phyloP scores from a whole-genome alignment of 2,113 vertebrate genomes.

The Herpailurus yagouaroundi region DNA sequence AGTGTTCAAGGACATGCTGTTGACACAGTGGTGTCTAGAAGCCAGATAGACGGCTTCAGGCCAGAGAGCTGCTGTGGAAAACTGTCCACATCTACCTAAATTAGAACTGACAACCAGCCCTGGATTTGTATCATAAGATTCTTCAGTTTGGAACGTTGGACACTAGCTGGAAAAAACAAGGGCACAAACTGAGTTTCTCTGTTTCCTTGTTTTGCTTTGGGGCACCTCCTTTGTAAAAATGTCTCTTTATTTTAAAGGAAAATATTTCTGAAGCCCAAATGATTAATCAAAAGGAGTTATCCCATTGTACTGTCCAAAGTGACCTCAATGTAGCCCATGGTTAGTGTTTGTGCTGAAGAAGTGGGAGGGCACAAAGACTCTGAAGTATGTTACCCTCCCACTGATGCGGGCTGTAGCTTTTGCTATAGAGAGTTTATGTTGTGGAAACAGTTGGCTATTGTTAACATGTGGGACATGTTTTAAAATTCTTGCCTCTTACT shows the following conservation, averaged over 20 bases:
- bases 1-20: conserved; percentile 89
- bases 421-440: background rate
- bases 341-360: background rate
- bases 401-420: background rate
- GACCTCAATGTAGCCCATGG: background rate
- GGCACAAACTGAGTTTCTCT: conserved; percentile 33
- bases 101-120: conserved; percentile 89
- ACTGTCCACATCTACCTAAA: conserved; percentile 86
- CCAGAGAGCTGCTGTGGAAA: conserved; percentile 86
- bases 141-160: conserved; percentile 83
- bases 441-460: background rate
- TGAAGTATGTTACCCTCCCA: background rate
- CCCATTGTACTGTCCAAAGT: background rate
- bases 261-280: conserved; percentile 19
- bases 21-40: conserved; percentile 84
- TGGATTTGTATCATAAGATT: conserved; percentile 83
- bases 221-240: conserved; percentile 57
- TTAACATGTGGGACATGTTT: background rate
- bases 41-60: conserved; percentile 88
- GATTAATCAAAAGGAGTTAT: conserved; percentile 3
- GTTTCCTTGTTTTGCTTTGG: conserved; percentile 70
- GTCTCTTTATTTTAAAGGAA: conserved; percentile 57
- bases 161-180: conserved; percentile 79
- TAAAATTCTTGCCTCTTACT: background rate
- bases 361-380: background rate